A percentile compares a stretch with the other conserved stretches of the same genome.
phyloP scores from a whole-genome alignment of 92 coral and sea anemone species.

The Epizoanthus stellaris region DNA sequence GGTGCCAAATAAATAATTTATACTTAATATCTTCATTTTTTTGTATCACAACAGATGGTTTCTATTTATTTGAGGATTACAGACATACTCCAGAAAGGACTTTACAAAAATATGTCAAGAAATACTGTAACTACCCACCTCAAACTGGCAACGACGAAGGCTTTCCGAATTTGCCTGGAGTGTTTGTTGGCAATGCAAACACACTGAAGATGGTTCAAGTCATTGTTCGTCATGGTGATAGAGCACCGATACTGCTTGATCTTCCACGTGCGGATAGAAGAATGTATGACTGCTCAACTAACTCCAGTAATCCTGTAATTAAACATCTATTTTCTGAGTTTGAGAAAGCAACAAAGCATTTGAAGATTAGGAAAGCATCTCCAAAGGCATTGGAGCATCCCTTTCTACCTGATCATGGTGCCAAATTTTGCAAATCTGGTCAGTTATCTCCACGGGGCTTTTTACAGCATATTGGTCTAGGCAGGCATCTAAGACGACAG shows the following conservation, averaged over 20 bases:
- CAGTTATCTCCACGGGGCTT: conserved; percentile 83
- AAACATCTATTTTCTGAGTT: conserved; percentile 66
- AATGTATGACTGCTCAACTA: conserved; percentile 73
- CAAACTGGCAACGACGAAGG: conserved; percentile 74
- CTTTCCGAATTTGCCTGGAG: conserved; percentile 40
- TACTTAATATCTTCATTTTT: neutral
- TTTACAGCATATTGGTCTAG: conserved; percentile 83
- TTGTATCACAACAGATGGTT: neutral
- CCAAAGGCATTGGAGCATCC: conserved; percentile 26
- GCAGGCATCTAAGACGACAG: conserved; percentile 68
- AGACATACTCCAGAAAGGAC: conserved; percentile 12
- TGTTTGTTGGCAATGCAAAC: conserved; percentile 37
- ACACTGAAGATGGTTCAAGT: conserved; percentile 79
- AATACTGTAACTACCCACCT: conserved; percentile 86
- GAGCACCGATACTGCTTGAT: conserved; percentile 59
- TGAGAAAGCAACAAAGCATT: conserved; percentile 38
- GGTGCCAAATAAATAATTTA: too few species aligned
- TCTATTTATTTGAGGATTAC: conserved; percentile 40
- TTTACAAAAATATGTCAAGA: conserved; percentile 23
- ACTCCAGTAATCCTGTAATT: conserved; percentile 31
- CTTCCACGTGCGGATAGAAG: conserved; percentile 60
- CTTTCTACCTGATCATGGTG: conserved; percentile 35
- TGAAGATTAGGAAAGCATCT: conserved; percentile 35
- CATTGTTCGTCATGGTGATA: conserved; percentile 91
- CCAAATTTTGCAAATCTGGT: conserved; percentile 65